A percentile compares a stretch with the other conserved stretches of the same genome.
These are phyloP conservation scores for Aphrocallistes beatrix DNA, from an alignment of 37 sponge, comb jelly and placozoan species.

Conservation along the genomic window DNA sequence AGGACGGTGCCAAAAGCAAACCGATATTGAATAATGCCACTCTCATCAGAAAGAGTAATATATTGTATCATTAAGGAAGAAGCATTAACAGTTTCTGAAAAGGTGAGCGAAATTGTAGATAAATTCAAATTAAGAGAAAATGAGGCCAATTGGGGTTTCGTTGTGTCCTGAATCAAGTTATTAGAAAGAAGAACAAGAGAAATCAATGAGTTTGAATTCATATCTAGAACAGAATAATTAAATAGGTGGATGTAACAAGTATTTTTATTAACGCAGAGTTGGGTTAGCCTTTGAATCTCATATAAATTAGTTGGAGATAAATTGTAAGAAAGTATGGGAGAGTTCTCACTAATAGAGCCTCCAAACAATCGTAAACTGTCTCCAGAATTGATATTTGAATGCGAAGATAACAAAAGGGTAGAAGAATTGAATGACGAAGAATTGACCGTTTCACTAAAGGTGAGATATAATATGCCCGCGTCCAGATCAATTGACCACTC, in stretches of 20 bases:
- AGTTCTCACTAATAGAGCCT: not conserved
- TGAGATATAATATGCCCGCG: constrained; percentile 31
- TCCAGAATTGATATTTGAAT: not conserved
- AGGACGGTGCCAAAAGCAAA: not conserved
- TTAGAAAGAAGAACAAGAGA: constrained; percentile 11
- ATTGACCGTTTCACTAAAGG: constrained; percentile 52
- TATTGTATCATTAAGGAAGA: not conserved
- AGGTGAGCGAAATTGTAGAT: not conserved
- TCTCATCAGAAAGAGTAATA: not conserved
- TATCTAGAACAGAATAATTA: constrained; percentile 47
- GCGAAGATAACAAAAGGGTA: not conserved
- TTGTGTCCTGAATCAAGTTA: constrained; percentile 37
- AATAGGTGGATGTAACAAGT: constrained; percentile 47
- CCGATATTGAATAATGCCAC: not conserved
- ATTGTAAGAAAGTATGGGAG: not conserved
- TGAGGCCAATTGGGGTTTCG: not conserved
- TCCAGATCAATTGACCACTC: constrained; percentile 42
- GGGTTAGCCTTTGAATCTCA: constrained; percentile 37
- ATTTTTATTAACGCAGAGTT: constrained; percentile 31
- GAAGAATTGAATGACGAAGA: constrained; percentile 24
- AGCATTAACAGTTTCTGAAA: constrained; percentile 20
- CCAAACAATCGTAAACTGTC: not conserved
- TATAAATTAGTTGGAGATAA: constrained; percentile 44
- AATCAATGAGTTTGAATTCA: constrained; percentile 38
- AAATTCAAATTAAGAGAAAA: not conserved